Conservation (phyloP, 2,797 vertebrate genomes). For the Mastacembelus armatus region DNA sequence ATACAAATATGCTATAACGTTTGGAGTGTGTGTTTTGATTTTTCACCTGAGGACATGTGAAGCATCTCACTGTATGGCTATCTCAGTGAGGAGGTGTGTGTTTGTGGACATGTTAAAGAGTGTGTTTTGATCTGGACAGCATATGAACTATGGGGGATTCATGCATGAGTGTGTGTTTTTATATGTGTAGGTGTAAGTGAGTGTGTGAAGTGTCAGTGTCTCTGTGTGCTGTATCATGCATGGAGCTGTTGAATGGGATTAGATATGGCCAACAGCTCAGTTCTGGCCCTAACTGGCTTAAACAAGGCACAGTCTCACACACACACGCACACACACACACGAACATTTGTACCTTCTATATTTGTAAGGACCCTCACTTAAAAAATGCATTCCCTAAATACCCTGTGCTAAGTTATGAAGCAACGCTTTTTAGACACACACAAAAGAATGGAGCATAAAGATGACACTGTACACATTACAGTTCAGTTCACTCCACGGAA, state of each 20-base stretch:
- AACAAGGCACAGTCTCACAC: constrained; percentile 27
- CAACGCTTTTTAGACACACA: background rate
- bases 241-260: constrained; percentile 59
- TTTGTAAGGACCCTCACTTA: constrained; percentile 2
- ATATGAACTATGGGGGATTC: background rate
- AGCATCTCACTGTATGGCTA: background rate
- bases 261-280: constrained; percentile 62
- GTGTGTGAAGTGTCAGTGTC: constrained; percentile 19
- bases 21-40: background rate
- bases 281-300: constrained; percentile 61
- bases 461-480: too few relatives aligned
- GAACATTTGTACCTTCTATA: background rate
- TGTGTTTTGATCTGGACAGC: background rate
- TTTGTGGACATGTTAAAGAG: background rate
- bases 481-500: too few relatives aligned
- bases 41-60: background rate
- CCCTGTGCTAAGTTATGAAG: background rate
- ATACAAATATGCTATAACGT: background rate
- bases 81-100: background rate
- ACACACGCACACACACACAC: constrained; percentile 10
- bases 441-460: too few relatives aligned
- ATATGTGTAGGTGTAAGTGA: background rate
- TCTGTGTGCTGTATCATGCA: constrained; percentile 37
- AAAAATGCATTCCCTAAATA: background rate
- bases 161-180: background rate